Base-by-base conservation (phyloP, 2,113 vertebrate species). In the Hyperoodon ampullatus region DNA sequence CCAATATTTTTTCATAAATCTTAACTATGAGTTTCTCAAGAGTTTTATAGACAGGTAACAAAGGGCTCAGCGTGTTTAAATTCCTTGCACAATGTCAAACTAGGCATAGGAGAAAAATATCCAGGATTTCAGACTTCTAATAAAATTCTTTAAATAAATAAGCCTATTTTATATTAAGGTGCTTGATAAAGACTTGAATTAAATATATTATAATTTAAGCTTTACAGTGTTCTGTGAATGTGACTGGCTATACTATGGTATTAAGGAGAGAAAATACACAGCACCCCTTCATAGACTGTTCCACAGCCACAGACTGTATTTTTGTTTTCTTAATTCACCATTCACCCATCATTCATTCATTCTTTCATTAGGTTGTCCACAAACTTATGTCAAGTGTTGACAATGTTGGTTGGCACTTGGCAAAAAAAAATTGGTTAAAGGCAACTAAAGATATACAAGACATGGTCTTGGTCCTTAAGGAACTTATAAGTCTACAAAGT, bases 111-210 rank as follows among this genome's bases (percentile, higher is more conserved):
- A 66, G 21, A 60, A 88, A 72, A 83, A 86, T 58, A 92, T 16
- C 6, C 28, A 88, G 33, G n/a, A 95, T 61, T 94, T 80, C 53
- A 93, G 8, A 61, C 44, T 91, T 94, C 21, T 50, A 88, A 87
- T 90, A 90, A 84, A 88, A 94, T 61, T 87, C 11, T 82, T 78
- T 70, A 81, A 26, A 44, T 61, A 94, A 96, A 53, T 83, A 88
- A 88, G 13, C 1, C 2, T 80, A 68, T 74, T 94, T 50, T 95
- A 77, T 87, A 70, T 88, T 72, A 89, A 96, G 74, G 26, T 11
- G 72, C 60, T 90, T 92, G 68, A 70, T 81, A 93, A 90, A 3
- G 87, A 94, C 26, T 78, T 93, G 26, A 78, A 19, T 71, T 53
- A 18, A 68, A 94, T 58, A 12, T 66, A 63, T 72, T 83, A 72